Conservation (phyloP, 2,888 invertebrate species). For the Eubasilissa splendida region DNA sequence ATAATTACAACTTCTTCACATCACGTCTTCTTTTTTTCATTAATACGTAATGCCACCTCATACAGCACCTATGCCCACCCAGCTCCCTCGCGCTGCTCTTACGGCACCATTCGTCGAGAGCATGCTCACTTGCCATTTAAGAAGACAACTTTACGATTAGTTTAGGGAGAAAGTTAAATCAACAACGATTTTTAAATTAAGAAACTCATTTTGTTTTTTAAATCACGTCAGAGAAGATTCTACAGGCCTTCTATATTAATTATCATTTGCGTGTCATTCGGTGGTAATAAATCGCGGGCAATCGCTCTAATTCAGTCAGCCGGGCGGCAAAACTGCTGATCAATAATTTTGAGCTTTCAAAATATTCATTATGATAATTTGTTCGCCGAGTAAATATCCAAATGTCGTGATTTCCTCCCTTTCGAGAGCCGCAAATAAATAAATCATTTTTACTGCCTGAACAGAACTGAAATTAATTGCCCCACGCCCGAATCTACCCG, state of each 20-base stretch:
- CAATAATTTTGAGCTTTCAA: conserved; percentile 28
- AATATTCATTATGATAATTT: conserved; percentile 35
- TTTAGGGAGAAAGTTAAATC: neutral
- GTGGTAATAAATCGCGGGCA: neutral
- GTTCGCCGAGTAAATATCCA: conserved; percentile 37
- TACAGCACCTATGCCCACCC: too few relatives aligned
- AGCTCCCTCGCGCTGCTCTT: too few relatives aligned
- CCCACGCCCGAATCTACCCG: conserved; percentile 26
- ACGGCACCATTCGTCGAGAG: too few relatives aligned
- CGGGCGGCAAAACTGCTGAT: conserved; percentile 19
- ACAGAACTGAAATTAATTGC: conserved; percentile 48
- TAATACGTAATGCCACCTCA: too few relatives aligned
- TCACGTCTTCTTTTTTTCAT: too few relatives aligned
- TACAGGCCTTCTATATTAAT: neutral
- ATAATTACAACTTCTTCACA: too few relatives aligned
- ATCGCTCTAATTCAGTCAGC: conserved; percentile 23
- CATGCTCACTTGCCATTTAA: too few relatives aligned
- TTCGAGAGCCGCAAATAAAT: conserved; percentile 40
- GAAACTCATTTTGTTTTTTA: neutral
- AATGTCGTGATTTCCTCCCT: conserved; percentile 47
- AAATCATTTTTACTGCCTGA: conserved; percentile 51
- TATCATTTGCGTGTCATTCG: neutral
- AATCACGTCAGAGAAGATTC: neutral
- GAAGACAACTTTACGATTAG: neutral
- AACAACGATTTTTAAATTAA: neutral